phyloP scores from a whole-genome alignment of 2,797 vertebrate species.

The Melanotaenia pygmaea region DNA sequence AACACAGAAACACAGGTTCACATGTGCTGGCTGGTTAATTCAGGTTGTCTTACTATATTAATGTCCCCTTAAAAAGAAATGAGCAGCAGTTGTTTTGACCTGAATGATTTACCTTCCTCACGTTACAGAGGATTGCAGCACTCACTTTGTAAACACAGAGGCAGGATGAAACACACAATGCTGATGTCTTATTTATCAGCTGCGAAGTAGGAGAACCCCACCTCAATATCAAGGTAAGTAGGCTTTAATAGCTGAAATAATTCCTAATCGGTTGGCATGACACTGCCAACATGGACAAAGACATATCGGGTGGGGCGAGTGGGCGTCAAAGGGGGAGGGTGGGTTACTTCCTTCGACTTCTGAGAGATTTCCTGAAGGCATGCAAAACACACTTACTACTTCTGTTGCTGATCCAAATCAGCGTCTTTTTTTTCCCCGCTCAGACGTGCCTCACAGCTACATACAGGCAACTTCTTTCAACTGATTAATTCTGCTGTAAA shows the following conservation, averaged over 20 bases:
- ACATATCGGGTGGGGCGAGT: slow-evolving; percentile 39
- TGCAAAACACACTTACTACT: slow-evolving; percentile 67
- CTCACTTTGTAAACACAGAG: slow-evolving; percentile 57
- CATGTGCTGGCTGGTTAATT: slow-evolving; percentile 18
- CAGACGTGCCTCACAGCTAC: slow-evolving; percentile 68
- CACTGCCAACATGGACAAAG: slow-evolving; percentile 53
- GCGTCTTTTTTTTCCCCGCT: slow-evolving; percentile 37
- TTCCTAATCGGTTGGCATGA: slow-evolving; percentile 69
- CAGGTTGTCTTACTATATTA: slow-evolving; percentile 31
- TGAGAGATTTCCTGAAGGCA: slow-evolving; percentile 77
- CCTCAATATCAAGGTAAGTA: slow-evolving; percentile 74
- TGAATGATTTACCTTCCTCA: slow-evolving; percentile 53
- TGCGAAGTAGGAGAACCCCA: slow-evolving; percentile 52
- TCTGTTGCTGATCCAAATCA: slow-evolving; percentile 77
- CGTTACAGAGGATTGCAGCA: slow-evolving; percentile 60
- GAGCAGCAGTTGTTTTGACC: slow-evolving; percentile 40
- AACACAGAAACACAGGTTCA: slow-evolving; percentile 28
- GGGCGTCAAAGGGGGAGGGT: slow-evolving; percentile 7
- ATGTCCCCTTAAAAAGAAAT: slow-evolving; percentile 22
- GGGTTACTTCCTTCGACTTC: slow-evolving; percentile 67
- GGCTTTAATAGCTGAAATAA: slow-evolving; percentile 73
- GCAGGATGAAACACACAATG: slow-evolving; percentile 56
- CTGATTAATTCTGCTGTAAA: slow-evolving; percentile 74
- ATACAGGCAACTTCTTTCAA: slow-evolving; percentile 59
- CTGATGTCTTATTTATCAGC: slow-evolving; percentile 60